These are phyloP conservation scores for Galago senegalensis DNA, from an alignment of 2,797 vertebrate species.

Conservation along the genomic window DNA sequence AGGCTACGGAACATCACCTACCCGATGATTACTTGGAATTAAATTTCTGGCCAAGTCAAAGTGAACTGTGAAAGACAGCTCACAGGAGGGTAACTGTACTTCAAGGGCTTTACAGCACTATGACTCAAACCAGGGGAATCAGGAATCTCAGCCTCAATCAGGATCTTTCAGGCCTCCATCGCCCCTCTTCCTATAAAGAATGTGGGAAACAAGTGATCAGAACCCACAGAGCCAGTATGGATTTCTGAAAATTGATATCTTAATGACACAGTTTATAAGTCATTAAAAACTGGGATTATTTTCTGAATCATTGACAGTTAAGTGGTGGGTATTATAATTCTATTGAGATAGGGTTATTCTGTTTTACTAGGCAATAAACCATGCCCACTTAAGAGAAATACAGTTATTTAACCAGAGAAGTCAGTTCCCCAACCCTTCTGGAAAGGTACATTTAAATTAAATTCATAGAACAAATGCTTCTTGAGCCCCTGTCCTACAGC, in stretches of 20 bases:
- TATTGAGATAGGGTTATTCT: background rate
- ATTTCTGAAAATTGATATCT: background rate
- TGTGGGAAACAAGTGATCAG: rapidly evolving
- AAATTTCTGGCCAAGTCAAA: conserved; percentile 62
- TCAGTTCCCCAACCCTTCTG: background rate
- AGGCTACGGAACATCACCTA: conserved; percentile 8
- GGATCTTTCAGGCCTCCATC: background rate
- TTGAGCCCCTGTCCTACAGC: background rate
- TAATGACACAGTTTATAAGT: background rate
- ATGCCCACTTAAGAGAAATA: background rate
- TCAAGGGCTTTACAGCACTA: background rate
- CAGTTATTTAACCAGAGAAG: background rate
- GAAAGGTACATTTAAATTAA: conserved; percentile 5
- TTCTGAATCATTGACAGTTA: background rate
- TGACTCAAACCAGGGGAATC: background rate
- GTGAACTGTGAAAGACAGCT: conserved; percentile 59
- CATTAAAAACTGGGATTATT: background rate
- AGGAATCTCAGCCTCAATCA: background rate
- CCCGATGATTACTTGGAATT: conserved; percentile 57
- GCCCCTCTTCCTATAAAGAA: background rate
- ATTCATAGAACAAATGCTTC: conserved; percentile 34
- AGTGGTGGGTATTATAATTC: background rate
- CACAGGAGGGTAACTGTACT: background rate
- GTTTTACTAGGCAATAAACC: background rate
- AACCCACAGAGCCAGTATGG: background rate